Percentiles rank a stretch among this genome's conserved stretches.
phyloP scores from a whole-genome alignment of 1,140 invertebrate species.

The Orchesella cincta region DNA sequence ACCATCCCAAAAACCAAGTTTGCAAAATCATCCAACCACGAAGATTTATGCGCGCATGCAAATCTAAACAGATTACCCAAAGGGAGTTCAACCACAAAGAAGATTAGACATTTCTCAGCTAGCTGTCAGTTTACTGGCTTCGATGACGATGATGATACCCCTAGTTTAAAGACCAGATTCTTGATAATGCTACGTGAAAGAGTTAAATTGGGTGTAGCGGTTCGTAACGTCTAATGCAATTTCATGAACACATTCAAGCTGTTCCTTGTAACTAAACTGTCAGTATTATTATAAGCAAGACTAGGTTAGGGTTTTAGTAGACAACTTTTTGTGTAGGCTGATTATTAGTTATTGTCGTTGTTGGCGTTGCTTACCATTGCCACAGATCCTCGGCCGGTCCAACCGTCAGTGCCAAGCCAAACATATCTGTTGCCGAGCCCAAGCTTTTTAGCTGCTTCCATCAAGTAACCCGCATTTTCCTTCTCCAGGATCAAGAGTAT shows the following conservation, averaged over 20 bases:
- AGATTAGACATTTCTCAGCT: too few relatives aligned
- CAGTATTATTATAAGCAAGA: not conserved
- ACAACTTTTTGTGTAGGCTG: not conserved
- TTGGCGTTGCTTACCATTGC: constrained; percentile 49
- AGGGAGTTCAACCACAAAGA: too few relatives aligned
- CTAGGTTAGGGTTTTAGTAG: not conserved
- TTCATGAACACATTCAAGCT: too few relatives aligned
- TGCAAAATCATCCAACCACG: too few relatives aligned
- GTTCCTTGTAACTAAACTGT: too few relatives aligned
- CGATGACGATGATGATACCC: too few relatives aligned
- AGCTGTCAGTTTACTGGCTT: too few relatives aligned
- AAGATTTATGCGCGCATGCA: too few relatives aligned
- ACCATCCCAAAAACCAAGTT: too few relatives aligned
- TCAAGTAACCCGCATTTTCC: constrained; percentile 57
- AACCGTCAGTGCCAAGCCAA: constrained; percentile 63
- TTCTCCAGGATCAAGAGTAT: constrained; percentile 64
- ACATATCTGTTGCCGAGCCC: constrained; percentile 56
- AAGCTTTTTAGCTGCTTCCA: constrained; percentile 57
- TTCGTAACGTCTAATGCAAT: not conserved
- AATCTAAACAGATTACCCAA: too few relatives aligned
- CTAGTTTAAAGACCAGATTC: too few relatives aligned
- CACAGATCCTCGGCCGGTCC: constrained; percentile 57
- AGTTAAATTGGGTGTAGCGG: not conserved
- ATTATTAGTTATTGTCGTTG: not conserved
- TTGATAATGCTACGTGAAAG: not conserved